Evolutionary conservation across 2,113 vertebrate genomes (phyloP).

Genomic region (Origma solitaria): DNA sequence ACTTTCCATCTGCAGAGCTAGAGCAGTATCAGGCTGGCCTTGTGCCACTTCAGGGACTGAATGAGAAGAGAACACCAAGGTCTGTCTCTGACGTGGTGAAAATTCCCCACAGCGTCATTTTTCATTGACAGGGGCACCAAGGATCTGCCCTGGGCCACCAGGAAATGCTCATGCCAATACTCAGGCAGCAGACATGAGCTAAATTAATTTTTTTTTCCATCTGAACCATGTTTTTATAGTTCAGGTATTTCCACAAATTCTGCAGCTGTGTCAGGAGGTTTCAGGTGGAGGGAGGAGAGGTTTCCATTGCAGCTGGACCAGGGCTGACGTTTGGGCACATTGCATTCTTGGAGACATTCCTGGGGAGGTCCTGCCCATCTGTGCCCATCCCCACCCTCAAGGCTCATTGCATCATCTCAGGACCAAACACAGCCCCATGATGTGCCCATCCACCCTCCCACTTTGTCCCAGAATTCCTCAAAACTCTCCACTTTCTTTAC

Average conservation of each 20-base stretch:
- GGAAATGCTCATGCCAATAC: background rate
- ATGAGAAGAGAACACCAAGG: background rate
- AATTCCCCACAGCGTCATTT: background rate
- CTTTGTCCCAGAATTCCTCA: background rate
- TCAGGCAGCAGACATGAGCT: background rate
- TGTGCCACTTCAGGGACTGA: background rate
- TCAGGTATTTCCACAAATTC: background rate
- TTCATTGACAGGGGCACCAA: background rate
- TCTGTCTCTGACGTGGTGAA: background rate
- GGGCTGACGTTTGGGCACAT: background rate
- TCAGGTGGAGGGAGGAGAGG: background rate
- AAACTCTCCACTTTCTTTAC: background rate
- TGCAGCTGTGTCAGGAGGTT: background rate
- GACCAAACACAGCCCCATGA: accelerated
- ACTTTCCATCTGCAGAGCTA: background rate
- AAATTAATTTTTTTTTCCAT: no score
- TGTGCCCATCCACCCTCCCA: accelerated
- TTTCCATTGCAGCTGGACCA: background rate
- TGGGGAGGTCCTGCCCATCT: background rate
- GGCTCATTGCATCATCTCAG: accelerated
- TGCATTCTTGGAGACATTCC: background rate
- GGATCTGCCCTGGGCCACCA: background rate
- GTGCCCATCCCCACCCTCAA: accelerated
- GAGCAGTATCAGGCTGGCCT: background rate
- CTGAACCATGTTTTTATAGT: background rate